Evolutionary conservation across 2,113 vertebrate species (phyloP).

Genomic region (Hipposideros armiger): DNA sequence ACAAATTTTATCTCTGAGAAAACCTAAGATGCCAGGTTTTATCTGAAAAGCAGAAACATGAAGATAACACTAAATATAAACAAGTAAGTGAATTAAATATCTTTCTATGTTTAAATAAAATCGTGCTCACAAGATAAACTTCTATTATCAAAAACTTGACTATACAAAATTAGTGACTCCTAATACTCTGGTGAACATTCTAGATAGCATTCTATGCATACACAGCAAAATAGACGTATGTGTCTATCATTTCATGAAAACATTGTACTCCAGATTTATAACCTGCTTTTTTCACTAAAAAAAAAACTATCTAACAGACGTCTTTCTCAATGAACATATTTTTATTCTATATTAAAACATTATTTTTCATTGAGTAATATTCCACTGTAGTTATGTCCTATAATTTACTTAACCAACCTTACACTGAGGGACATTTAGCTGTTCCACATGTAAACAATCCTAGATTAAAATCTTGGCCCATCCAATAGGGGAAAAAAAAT

Average conservation of each 20-base stretch:
- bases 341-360: no score
- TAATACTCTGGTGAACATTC: background rate
- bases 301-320: background rate
- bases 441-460: background rate
- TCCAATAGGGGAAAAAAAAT: background rate
- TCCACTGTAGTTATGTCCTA: background rate
- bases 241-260: background rate
- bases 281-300: background rate
- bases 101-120: background rate
- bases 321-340: background rate
- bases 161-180: background rate
- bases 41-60: conserved; percentile 13
- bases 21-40: background rate
- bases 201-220: background rate
- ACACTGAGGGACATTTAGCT: background rate
- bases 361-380: background rate
- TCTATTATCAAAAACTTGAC: background rate
- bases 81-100: background rate
- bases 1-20: conserved; percentile 27
- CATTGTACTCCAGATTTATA: background rate
- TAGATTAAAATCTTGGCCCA: conserved; percentile 12
- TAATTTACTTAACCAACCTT: background rate
- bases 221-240: background rate
- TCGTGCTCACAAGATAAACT: conserved; percentile 19
- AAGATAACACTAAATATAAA: conserved; percentile 40